phyloP scores from a whole-genome alignment of 2,888 invertebrate species.

The Diloba caeruleocephala region DNA sequence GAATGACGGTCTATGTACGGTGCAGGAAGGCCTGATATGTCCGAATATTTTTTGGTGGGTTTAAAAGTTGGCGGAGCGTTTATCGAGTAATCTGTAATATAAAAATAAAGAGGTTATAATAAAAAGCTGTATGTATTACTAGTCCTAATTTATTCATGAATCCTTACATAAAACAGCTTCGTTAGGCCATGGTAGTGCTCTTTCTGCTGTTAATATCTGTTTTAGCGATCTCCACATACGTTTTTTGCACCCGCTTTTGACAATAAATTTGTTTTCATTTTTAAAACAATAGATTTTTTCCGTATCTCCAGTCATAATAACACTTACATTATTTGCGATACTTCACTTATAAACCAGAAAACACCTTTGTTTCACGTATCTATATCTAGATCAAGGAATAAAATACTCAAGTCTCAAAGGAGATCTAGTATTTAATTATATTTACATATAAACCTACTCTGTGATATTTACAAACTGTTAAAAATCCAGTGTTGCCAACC shows the following conservation, averaged over 20 bases:
- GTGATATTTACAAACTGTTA: too few species aligned
- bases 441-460: too few species aligned
- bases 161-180: constrained; percentile 93
- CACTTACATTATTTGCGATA: background rate
- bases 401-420: too few species aligned
- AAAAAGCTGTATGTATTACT: too few species aligned
- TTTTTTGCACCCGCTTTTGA: constrained; percentile 91
- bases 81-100: constrained; percentile 92
- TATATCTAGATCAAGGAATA: background rate
- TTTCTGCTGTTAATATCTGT: constrained; percentile 95
- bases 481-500: too few species aligned
- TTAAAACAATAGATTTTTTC: constrained; percentile 81
- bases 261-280: constrained; percentile 85
- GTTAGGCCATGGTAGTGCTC: constrained; percentile 93
- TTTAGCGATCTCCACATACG: constrained; percentile 96
- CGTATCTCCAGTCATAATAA: constrained; percentile 71
- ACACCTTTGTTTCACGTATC: too few species aligned
- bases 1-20: constrained; percentile 97
- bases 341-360: too few species aligned
- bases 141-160: too few species aligned
- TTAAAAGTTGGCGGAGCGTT: constrained; percentile 97
- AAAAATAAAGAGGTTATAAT: constrained; percentile 20
- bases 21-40: constrained; percentile 96
- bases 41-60: constrained; percentile 98
- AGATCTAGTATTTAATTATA: too few species aligned